Base-by-base conservation (phyloP, 2,888 invertebrate species). In the Sesamia inferens region DNA sequence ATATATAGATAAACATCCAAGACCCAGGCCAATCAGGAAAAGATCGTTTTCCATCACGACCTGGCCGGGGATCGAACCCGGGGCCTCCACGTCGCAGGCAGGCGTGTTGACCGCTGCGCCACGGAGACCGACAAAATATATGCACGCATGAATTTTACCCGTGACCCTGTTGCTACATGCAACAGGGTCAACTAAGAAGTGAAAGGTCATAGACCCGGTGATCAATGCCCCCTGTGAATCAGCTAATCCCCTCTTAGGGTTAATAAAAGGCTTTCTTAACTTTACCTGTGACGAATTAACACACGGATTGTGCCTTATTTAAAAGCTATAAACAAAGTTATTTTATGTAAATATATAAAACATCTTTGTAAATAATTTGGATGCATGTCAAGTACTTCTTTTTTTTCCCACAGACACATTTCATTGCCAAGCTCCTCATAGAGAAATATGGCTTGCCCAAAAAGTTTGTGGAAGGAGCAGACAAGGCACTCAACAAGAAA, bases 391-490 rank as follows among this genome's bases (percentile, higher is more conserved):
- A 55, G 24, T 39, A n/a, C 16, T 51, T 42, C 16, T 51, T 42
- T 44, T 54, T 31, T 67, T 84, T 82, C 76, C 74, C 94, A 78
- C 95, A 96, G 96, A 96, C 95, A 62, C 90, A 95, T 84, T 96
- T 94, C 78, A 87, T 96, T 68, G 96, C 96, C 5, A 96, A 95
- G 81, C 90, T 95, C 76, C 91, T 97, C 94, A 89, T 97, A 96
- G 98, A 98, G 87, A 98, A 97, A 90, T 98, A 98, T 91, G 97
- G 97, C 76, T 96, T 98, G 69, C 98, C 98, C 62, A 97, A 97
- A 92, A 98, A 97, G 88, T 98, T 97, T 86, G 97, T 98, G 71
- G 97, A 97, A 86, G 98, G 98, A 48, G 95, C 98, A 24, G 98
- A 98, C 93, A 97, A 97, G 87, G 98, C 97, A 19, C 97, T 98